A percentile compares a stretch with the other conserved stretches of the same genome.
phyloP scores from a whole-genome alignment of 2,113 vertebrate species.

The Donacobius atricapilla region DNA sequence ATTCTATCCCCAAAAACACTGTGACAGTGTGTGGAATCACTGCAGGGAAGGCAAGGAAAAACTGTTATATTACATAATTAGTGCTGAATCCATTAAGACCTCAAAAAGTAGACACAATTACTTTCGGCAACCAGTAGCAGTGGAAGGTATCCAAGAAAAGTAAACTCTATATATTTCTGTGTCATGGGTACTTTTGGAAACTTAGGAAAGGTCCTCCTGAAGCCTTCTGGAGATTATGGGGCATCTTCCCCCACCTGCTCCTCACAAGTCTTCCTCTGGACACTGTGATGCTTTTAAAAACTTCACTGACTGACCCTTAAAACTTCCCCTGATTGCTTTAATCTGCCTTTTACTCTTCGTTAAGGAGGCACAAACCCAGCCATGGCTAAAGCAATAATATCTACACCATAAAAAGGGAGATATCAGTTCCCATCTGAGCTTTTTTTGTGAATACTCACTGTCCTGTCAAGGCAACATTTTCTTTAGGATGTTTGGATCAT shows the following conservation, averaged over 20 bases:
- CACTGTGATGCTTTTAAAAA: neutral
- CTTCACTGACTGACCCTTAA: neutral
- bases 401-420: neutral
- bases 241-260: neutral
- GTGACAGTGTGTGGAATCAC: neutral
- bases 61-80: neutral
- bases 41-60: neutral
- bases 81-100: neutral
- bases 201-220: neutral
- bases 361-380: neutral
- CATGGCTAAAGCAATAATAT: neutral
- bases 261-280: neutral
- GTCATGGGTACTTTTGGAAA: neutral
- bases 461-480: neutral
- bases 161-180: accelerated
- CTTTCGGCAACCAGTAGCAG: neutral
- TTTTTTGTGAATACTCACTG: neutral
- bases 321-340: neutral
- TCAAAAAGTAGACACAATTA: neutral
- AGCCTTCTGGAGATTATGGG: neutral
- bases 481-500: neutral
- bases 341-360: neutral
- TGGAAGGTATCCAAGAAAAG: neutral
- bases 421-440: neutral
- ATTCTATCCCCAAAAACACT: neutral